Percentiles rank a stretch among this genome's conserved stretches.
These are phyloP conservation scores for Harlomillsia oculata DNA, from an alignment of 1,140 invertebrate genomes.

Conservation along the genomic window DNA sequence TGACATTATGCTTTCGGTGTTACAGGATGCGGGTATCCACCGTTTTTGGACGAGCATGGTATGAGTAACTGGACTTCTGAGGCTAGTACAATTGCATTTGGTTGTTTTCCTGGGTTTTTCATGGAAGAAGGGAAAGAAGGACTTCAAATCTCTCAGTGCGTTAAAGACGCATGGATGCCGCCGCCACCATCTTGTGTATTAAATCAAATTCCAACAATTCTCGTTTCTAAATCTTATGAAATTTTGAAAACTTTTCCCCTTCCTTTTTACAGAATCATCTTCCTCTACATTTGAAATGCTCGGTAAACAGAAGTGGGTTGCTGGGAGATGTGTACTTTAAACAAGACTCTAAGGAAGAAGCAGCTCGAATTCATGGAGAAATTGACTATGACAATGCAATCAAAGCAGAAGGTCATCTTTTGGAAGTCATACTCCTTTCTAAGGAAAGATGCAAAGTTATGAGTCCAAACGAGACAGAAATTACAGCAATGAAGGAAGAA, in stretches of 20 bases:
- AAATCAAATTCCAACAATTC: background rate
- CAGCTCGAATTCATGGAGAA: conserved; percentile 17
- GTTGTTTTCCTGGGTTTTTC: conserved; percentile 26
- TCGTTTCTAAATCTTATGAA: background rate
- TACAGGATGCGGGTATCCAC: conserved; percentile 20
- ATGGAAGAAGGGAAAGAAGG: conserved; percentile 11
- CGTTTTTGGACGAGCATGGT: conserved; percentile 16
- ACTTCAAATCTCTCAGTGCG: conserved; percentile 17
- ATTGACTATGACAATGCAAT: conserved; percentile 17
- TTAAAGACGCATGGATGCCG: conserved; percentile 19
- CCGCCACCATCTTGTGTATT: conserved; percentile 32
- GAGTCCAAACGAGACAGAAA: background rate
- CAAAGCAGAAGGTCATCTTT: conserved; percentile 15
- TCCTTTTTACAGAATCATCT: conserved; percentile 14
- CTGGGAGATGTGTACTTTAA: conserved; percentile 23
- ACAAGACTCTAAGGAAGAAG: conserved; percentile 4
- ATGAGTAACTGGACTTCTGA: conserved; percentile 20
- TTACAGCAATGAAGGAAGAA: background rate
- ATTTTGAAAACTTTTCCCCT: conserved; percentile 6
- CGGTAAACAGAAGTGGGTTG: conserved; percentile 16
- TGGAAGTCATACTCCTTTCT: conserved; percentile 19
- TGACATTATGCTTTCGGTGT: background rate
- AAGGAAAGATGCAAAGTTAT: background rate
- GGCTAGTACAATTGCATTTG: conserved; percentile 14
- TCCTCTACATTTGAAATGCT: conserved; percentile 23